phyloP scores from a whole-genome alignment of 2,113 vertebrate genomes.

The Galeopterus variegatus region DNA sequence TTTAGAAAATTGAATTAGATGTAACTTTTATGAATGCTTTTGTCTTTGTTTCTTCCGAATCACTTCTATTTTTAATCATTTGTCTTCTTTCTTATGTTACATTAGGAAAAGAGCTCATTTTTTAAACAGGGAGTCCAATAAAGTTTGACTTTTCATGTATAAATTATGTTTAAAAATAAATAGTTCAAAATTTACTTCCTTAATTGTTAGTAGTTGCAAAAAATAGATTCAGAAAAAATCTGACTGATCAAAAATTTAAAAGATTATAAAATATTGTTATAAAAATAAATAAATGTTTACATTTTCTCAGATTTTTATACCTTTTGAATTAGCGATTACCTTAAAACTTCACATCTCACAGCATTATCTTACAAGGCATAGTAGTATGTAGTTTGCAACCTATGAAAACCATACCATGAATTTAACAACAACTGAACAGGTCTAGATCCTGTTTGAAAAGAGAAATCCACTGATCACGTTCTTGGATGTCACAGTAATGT shows the following conservation, averaged over 20 bases:
- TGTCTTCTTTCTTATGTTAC: neutral
- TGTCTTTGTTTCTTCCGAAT: slow-evolving; percentile 5
- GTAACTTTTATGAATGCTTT: neutral
- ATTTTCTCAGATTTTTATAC: neutral
- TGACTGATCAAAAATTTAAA: neutral
- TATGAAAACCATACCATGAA: neutral
- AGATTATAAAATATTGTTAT: neutral
- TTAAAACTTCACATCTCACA: neutral
- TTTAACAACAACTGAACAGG: neutral
- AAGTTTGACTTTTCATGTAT: neutral
- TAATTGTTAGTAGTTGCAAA: neutral
- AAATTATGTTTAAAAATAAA: slow-evolving; percentile 3
- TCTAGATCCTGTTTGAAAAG: neutral
- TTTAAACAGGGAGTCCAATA: neutral
- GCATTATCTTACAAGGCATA: neutral
- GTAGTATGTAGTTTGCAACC: neutral
- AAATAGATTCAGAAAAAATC: neutral
- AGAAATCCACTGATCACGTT: neutral
- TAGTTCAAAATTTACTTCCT: neutral
- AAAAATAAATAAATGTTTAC: neutral
- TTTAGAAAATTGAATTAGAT: neutral
- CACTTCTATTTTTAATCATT: neutral
- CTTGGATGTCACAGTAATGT: neutral
- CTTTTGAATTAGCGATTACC: neutral
- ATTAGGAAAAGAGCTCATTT: neutral